A percentile compares a stretch with the other conserved stretches of the same genome.
Evolutionary conservation across 1,140 invertebrate genomes (phyloP).

Genomic region (Globodera rostochiensis): DNA sequence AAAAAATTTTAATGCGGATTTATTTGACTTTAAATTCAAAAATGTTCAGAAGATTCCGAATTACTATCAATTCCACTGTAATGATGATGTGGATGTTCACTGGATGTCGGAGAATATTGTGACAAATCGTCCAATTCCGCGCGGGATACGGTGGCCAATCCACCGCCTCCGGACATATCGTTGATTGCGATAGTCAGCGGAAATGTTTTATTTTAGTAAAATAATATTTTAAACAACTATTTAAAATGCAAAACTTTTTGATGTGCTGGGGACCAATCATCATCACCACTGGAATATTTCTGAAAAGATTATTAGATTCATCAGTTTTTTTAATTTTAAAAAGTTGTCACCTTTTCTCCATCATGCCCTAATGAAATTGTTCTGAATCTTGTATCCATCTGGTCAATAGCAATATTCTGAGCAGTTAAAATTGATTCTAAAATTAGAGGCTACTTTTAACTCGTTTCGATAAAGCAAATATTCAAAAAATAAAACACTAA

Average conservation of each 20-base stretch:
- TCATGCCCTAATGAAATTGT: neutral
- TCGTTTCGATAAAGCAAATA: no score
- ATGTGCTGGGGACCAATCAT: neutral
- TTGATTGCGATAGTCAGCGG: neutral
- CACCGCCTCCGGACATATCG: neutral
- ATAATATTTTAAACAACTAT: no score
- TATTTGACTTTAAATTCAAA: no score
- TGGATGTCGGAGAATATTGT: neutral
- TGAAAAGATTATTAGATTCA: neutral
- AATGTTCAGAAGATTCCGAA: no score
- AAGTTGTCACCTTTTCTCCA: neutral
- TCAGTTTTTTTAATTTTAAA: no score
- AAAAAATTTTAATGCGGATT: no score
- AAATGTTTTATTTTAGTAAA: neutral
- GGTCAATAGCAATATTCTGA: neutral
- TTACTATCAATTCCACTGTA: neutral
- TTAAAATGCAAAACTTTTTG: neutral
- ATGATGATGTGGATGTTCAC: neutral
- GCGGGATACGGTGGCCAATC: neutral
- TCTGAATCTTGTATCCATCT: neutral
- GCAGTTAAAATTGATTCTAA: constrained; percentile 22
- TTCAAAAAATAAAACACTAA: no score
- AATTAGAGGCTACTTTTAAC: neutral
- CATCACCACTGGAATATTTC: neutral
- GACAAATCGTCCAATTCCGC: neutral